phyloP scores from a whole-genome alignment of 1,140 invertebrate species.

The Sarcophaga bullata region DNA sequence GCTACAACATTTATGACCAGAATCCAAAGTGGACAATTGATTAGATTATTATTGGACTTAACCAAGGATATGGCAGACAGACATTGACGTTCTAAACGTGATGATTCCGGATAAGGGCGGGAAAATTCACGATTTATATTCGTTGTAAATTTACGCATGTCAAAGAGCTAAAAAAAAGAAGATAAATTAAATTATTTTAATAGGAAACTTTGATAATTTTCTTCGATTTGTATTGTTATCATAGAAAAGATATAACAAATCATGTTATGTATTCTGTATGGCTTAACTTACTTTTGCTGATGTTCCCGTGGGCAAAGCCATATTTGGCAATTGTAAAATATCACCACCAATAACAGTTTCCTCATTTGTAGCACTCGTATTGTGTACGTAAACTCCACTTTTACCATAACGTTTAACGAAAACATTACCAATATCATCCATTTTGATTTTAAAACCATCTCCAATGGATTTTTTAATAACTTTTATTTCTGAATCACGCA shows the following conservation, averaged over 20 bases:
- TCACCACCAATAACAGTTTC: conserved; percentile 90
- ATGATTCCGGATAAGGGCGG: conserved; percentile 87
- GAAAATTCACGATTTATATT: conserved; percentile 90
- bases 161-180: conserved; percentile 78
- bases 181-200: conserved; percentile 18
- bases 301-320: conserved; percentile 86
- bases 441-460: conserved; percentile 94
- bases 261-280: no score
- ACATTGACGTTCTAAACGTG: conserved; percentile 88
- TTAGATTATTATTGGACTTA: conserved; percentile 83
- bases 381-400: conserved; percentile 89
- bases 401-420: conserved; percentile 91
- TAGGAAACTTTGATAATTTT: no score
- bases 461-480: conserved; percentile 91
- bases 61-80: conserved; percentile 90
- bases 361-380: conserved; percentile 79
- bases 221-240: no score
- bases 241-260: no score
- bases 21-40: conserved; percentile 94
- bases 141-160: conserved; percentile 96
- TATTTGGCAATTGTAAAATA: conserved; percentile 85
- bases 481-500: conserved; percentile 90
- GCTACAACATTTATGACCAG: conserved; percentile 96
- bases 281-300: conserved; percentile 80
- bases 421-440: conserved; percentile 95